Conservation (phyloP, 2,113 vertebrate genomes). For the Tonatia bakeri region DNA sequence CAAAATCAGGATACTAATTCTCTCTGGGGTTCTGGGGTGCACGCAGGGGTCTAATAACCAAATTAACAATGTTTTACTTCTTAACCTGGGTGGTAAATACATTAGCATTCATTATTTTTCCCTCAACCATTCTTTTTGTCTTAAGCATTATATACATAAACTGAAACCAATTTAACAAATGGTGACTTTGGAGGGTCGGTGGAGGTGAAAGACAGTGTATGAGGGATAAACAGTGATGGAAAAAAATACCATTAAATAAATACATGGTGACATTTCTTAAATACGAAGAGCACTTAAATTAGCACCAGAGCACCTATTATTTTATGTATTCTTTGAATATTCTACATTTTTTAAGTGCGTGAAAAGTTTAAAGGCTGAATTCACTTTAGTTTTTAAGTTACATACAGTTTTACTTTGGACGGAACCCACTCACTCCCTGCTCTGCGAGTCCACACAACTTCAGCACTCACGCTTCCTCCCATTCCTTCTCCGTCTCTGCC, state of each 20-base stretch:
- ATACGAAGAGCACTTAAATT: background rate
- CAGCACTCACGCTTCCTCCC: background rate
- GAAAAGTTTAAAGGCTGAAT: background rate
- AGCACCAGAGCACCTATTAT: background rate
- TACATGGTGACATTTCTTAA: slow-evolving; percentile 15
- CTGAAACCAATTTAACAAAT: slow-evolving; percentile 24
- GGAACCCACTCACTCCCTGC: background rate
- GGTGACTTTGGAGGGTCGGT: background rate
- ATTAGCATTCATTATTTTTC: background rate
- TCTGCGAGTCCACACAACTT: slow-evolving; percentile 27
- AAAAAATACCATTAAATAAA: too few relatives aligned
- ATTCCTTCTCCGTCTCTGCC: slow-evolving; percentile 7
- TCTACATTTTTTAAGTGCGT: background rate
- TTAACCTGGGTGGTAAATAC: background rate
- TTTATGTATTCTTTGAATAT: background rate
- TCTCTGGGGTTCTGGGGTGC: background rate
- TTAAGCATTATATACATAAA: slow-evolving; percentile 29
- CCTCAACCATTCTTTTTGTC: background rate
- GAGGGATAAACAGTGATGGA: too few relatives aligned
- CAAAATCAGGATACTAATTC: background rate
- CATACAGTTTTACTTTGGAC: slow-evolving; percentile 15
- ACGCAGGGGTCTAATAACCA: background rate
- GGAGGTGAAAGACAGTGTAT: too few relatives aligned
- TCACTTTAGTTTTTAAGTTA: background rate
- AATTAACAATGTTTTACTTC: background rate